These are phyloP conservation scores for Sebastes alutus DNA, from an alignment of 2,797 vertebrate genomes.

Conservation along the genomic window DNA sequence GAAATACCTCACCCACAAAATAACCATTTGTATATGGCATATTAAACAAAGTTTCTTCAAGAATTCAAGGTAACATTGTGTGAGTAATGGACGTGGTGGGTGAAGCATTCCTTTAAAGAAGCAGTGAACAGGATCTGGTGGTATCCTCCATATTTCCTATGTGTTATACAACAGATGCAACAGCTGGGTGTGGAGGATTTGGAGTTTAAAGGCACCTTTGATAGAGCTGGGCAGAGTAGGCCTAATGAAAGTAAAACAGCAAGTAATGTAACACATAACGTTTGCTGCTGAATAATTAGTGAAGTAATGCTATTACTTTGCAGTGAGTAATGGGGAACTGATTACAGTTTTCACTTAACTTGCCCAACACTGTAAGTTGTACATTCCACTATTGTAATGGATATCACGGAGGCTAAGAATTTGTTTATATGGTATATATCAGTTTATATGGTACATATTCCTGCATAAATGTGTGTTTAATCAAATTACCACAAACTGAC, in stretches of 20 bases:
- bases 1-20: no score
- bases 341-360: neutral
- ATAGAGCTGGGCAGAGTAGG: neutral
- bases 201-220: neutral
- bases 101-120: no score
- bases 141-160: neutral
- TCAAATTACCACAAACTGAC: slow-evolving; percentile 4
- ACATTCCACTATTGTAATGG: neutral
- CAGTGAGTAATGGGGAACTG: neutral
- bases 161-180: neutral
- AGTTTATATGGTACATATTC: neutral
- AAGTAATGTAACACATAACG: neutral
- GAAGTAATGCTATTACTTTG: neutral
- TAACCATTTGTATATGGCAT: no score
- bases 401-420: neutral
- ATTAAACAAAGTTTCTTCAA: no score
- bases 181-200: neutral
- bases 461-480: neutral
- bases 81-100: no score
- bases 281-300: neutral
- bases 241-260: neutral
- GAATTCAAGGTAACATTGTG: no score
- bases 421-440: neutral
- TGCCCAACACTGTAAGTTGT: neutral
- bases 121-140: no score